Evolutionary conservation across 2,888 invertebrate genomes (phyloP).

Genomic region (Drosophila acutilabella): DNA sequence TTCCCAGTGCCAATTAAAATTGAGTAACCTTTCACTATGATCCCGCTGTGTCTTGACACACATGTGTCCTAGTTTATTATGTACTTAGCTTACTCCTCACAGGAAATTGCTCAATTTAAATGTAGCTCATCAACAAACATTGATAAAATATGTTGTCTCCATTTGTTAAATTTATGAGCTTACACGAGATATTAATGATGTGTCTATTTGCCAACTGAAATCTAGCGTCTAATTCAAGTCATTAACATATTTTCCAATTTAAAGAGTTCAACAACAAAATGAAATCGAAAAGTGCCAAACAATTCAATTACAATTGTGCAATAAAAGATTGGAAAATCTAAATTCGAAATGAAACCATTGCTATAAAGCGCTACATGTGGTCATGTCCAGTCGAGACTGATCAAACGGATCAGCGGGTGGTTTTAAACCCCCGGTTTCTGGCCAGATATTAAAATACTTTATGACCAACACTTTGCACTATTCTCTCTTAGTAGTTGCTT

Average conservation of each 20-base stretch:
- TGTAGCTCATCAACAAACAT: slow-evolving; percentile 45
- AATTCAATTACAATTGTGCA: slow-evolving; percentile 81
- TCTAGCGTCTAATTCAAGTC: slow-evolving; percentile 54
- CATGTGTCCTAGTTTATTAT: slow-evolving; percentile 35
- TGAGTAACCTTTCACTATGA: slow-evolving; percentile 47
- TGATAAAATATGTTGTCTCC: slow-evolving; percentile 37
- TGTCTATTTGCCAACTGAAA: slow-evolving; percentile 44
- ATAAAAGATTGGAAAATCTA: slow-evolving; percentile 59
- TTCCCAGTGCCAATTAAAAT: slow-evolving; percentile 36
- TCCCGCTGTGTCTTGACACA: slow-evolving; percentile 46
- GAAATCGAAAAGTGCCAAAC: slow-evolving; percentile 69
- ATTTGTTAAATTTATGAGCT: slow-evolving; percentile 47
- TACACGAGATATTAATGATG: slow-evolving; percentile 29
- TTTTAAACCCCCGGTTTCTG: slow-evolving; percentile 34
- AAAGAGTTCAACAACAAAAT: slow-evolving; percentile 35
- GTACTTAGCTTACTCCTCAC: not conserved
- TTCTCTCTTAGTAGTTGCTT: slow-evolving; percentile 27
- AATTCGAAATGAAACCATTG: slow-evolving; percentile 44
- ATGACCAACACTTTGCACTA: slow-evolving; percentile 54
- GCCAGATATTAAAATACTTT: slow-evolving; percentile 70
- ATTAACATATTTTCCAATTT: slow-evolving; percentile 64
- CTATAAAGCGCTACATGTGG: slow-evolving; percentile 69
- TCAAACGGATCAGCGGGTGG: slow-evolving; percentile 76
- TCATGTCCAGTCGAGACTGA: slow-evolving; percentile 62
- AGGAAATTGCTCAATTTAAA: slow-evolving; percentile 47